Percentiles rank a stretch among this genome's conserved stretches.
Evolutionary conservation across 2,888 invertebrate species (phyloP).

Genomic region (Mystacides longicornis): DNA sequence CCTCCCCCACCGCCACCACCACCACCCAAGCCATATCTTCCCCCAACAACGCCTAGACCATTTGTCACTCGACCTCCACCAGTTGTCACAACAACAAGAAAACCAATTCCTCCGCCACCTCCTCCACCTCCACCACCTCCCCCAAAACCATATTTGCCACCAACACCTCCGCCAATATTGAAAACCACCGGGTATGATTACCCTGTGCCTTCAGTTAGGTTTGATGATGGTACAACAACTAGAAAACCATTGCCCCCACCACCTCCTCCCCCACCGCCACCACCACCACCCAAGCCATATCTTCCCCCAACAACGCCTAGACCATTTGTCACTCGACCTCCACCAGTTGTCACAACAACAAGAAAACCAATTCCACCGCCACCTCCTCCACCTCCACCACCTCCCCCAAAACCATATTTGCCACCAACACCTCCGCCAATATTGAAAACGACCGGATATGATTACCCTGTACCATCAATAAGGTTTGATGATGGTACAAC

Average conservation of each 20-base stretch:
- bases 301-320: neutral
- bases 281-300: conserved; percentile 3
- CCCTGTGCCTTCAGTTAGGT: neutral
- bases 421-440: conserved; percentile 6
- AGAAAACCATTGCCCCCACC: conserved; percentile 6
- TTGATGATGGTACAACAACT: neutral
- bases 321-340: neutral
- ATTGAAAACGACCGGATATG: neutral
- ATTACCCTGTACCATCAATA: neutral
- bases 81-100: no score
- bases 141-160: conserved; percentile 4
- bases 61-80: neutral
- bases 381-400: conserved; percentile 5
- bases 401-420: neutral
- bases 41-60: neutral
- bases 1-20: conserved; percentile 11
- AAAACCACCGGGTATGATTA: neutral
- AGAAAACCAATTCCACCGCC: conserved; percentile 8
- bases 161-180: conserved; percentile 6
- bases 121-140: neutral
- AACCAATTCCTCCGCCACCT: conserved; percentile 1
- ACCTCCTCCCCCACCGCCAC: conserved; percentile 5
- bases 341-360: neutral
- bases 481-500: neutral
- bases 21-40: neutral